A percentile compares a stretch with the other conserved stretches of the same genome.
phyloP scores from a whole-genome alignment of 64 coral and sea anemone genomes.

The Pocillopora verrucosa region DNA sequence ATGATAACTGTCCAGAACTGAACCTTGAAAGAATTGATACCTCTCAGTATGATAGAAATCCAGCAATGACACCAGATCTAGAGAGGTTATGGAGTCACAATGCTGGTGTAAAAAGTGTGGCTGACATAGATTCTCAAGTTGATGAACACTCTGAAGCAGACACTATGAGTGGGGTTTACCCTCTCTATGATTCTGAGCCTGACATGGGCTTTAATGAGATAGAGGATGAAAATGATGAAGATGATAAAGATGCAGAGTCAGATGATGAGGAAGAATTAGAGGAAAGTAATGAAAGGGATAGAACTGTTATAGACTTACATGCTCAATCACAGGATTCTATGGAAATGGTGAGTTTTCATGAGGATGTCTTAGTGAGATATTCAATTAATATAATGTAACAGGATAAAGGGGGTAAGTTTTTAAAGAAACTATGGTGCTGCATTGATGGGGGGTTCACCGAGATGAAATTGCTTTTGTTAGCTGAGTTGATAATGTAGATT shows the following conservation, averaged over 20 bases:
- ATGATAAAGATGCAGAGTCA: background rate
- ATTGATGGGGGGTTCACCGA: too few species aligned
- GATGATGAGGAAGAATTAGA: constrained; percentile 28
- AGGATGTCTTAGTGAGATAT: background rate
- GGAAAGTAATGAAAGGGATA: constrained; percentile 17
- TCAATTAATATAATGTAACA: background rate
- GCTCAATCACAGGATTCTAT: background rate
- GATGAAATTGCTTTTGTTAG: too few species aligned
- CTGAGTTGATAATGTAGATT: too few species aligned
- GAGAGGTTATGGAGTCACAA: background rate
- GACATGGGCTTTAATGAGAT: constrained; percentile 10
- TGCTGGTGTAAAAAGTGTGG: background rate
- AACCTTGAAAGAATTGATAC: background rate
- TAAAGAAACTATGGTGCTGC: too few species aligned
- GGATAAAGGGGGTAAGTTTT: too few species aligned
- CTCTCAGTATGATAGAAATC: background rate
- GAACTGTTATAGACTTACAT: constrained; percentile 9
- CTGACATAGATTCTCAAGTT: constrained; percentile 7
- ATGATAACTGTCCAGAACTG: background rate
- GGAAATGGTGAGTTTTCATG: background rate
- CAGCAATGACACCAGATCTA: background rate
- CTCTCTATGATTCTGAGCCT: constrained; percentile 43
- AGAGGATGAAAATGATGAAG: constrained; percentile 11
- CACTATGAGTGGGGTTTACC: constrained; percentile 58
- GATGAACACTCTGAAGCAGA: constrained; percentile 52